These are phyloP conservation scores for Caenorhabditis japonica DNA, from an alignment of 2,888 invertebrate genomes.

Conservation along the genomic window DNA sequence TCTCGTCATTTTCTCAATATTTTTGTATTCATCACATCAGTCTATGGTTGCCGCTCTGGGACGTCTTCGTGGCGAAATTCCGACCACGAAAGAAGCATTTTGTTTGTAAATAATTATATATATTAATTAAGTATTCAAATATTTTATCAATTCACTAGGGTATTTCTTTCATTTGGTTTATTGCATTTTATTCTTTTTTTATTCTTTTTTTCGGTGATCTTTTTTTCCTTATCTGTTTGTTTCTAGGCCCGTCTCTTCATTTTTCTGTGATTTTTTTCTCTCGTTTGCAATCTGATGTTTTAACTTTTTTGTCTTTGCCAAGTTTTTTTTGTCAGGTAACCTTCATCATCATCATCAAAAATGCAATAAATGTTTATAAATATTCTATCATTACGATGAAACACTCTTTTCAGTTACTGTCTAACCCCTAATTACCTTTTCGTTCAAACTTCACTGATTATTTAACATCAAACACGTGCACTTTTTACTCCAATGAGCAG, in stretches of 20 bases:
- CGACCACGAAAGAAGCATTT: slow-evolving; percentile 43
- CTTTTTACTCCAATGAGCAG: slow-evolving; percentile 22
- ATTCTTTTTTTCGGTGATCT: slow-evolving; percentile 2
- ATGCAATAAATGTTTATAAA: slow-evolving; percentile 11
- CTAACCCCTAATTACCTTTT: too few species aligned
- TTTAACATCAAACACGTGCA: too few species aligned
- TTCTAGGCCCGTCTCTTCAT: slow-evolving; percentile 20
- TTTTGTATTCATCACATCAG: slow-evolving; percentile 83
- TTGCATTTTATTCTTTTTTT: slow-evolving; percentile 16
- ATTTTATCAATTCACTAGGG: slow-evolving; percentile 18
- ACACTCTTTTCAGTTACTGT: too few species aligned
- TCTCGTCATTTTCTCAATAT: slow-evolving; percentile 93
- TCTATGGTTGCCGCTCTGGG: slow-evolving; percentile 45
- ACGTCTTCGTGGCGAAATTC: slow-evolving; percentile 33
- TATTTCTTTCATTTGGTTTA: slow-evolving; percentile 9
- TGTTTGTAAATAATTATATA: slow-evolving; percentile 41
- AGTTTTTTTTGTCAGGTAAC: slow-evolving; percentile 4
- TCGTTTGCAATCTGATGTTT: slow-evolving; percentile 21
- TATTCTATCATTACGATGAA: too few species aligned
- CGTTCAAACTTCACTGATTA: not conserved
- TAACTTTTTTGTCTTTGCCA: slow-evolving; percentile 7
- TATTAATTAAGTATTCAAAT: slow-evolving; percentile 1
- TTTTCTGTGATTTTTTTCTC: slow-evolving; percentile 23
- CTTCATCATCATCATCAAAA: not conserved
- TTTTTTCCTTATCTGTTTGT: slow-evolving; percentile 1